phyloP scores from a whole-genome alignment of 2,113 vertebrate genomes.

The Alces alces region DNA sequence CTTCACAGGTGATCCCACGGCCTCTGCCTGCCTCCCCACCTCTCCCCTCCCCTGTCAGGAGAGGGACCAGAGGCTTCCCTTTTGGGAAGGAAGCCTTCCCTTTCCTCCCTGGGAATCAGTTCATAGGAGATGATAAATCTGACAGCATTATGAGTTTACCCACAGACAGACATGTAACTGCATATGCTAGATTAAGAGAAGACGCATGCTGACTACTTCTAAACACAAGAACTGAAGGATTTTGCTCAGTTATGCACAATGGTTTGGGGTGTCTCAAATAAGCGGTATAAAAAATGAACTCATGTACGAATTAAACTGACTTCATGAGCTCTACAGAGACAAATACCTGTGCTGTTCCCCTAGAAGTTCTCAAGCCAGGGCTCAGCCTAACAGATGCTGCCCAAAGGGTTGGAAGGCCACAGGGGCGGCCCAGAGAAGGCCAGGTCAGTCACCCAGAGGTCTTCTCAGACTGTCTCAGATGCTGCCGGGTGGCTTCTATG shows the following conservation, averaged over 20 bases:
- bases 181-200: not conserved
- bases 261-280: slow-evolving; percentile 30
- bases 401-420: not conserved
- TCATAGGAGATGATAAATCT: not conserved
- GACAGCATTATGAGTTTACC: not conserved
- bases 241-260: slow-evolving; percentile 31
- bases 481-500: not conserved
- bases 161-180: not conserved
- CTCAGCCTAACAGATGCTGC: not conserved
- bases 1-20: not conserved
- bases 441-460: not conserved
- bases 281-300: not conserved
- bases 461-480: not conserved
- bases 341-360: not conserved
- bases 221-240: slow-evolving; percentile 11
- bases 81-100: not conserved
- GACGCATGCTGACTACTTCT: not conserved
- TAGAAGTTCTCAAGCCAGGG: not conserved
- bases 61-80: not conserved
- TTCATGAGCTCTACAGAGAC: slow-evolving; percentile 5
- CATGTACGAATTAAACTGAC: not conserved
- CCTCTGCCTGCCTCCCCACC: not conserved
- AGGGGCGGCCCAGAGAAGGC: not conserved
- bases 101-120: slow-evolving; percentile 10
- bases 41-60: not conserved